Evolutionary conservation across 2,888 invertebrate species (phyloP).

Genomic region (Drosophila ochracea): DNA sequence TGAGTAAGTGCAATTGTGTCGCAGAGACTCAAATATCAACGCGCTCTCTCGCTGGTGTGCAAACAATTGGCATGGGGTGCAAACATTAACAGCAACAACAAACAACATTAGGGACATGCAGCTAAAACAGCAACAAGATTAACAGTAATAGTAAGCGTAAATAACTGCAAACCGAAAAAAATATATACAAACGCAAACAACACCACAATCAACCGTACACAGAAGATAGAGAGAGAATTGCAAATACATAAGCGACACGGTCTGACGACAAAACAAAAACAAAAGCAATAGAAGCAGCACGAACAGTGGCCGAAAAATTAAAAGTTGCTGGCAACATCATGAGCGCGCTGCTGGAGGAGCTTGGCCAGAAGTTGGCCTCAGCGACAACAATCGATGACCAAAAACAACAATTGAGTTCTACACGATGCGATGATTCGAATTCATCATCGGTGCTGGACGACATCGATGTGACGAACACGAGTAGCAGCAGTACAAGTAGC

Average conservation of each 20-base stretch:
- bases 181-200: constrained; percentile 1
- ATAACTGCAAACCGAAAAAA: constrained; percentile 38
- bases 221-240: neutral
- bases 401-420: constrained; percentile 23
- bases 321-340: constrained; percentile 34
- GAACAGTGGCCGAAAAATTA: constrained; percentile 7
- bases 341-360: constrained; percentile 55
- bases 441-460: constrained; percentile 58
- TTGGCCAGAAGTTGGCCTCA: constrained; percentile 47
- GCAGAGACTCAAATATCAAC: constrained; percentile 25
- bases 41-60: constrained; percentile 20
- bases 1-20: constrained; percentile 28
- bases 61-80: constrained; percentile 46
- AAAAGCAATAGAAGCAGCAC: constrained; percentile 10
- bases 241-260: constrained; percentile 7
- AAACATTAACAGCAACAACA: constrained; percentile 22
- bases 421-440: constrained; percentile 60
- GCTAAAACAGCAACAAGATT: constrained; percentile 29
- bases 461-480: constrained; percentile 63
- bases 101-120: constrained; percentile 43
- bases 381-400: constrained; percentile 34
- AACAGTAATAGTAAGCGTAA: constrained; percentile 34
- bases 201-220: constrained; percentile 1
- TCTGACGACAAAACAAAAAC: constrained; percentile 1
- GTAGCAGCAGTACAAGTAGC: constrained; percentile 58